Conservation (phyloP, 1,140 invertebrate species). For the Drosophila leontia region DNA sequence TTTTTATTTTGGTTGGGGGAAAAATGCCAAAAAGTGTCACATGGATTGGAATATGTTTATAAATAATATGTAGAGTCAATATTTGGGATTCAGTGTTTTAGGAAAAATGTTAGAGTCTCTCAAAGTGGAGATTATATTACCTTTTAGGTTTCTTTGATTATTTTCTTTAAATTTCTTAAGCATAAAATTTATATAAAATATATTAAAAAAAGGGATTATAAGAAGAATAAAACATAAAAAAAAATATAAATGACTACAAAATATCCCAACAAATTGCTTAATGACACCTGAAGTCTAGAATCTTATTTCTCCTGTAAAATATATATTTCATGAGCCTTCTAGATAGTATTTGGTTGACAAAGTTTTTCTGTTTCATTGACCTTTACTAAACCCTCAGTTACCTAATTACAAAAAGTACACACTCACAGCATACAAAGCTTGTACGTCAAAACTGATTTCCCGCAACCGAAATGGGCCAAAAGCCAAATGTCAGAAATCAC, state of each 20-base stretch:
- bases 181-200: not conserved
- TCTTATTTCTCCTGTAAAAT: not conserved
- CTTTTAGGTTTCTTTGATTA: not conserved
- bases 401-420: not conserved
- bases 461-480: conserved; percentile 20
- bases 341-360: too few relatives aligned
- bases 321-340: not conserved
- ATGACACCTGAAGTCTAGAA: not conserved
- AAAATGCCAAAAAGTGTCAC: conserved; percentile 25
- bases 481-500: conserved; percentile 65
- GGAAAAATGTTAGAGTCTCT: not conserved
- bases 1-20: not conserved
- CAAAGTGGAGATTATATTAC: not conserved
- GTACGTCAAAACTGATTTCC: conserved; percentile 25
- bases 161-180: not conserved
- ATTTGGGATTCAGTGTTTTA: conserved; percentile 1
- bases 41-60: conserved; percentile 20
- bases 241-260: too few relatives aligned
- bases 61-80: conserved; percentile 27
- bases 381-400: conserved; percentile 1
- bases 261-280: not conserved
- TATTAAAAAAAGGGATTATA: not conserved
- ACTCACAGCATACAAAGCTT: not conserved
- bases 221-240: not conserved
- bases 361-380: not conserved